Evolutionary conservation across 2,888 invertebrate genomes (phyloP).

Genomic region (Clepsis dumicolana): DNA sequence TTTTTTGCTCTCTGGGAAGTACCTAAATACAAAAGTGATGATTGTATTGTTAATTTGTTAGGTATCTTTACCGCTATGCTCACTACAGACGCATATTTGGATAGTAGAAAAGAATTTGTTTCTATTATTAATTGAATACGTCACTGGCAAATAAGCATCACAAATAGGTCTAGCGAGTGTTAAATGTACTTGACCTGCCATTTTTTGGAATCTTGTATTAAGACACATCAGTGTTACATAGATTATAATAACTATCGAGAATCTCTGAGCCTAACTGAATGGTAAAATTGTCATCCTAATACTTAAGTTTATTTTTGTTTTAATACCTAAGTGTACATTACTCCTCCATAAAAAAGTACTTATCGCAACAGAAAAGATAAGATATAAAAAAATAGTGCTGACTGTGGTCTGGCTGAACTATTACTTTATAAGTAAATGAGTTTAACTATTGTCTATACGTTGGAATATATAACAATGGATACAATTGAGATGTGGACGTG

Average conservation of each 20-base stretch:
- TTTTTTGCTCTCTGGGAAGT: conserved; percentile 55
- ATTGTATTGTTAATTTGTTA: conserved; percentile 43
- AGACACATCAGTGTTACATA: conserved; percentile 34
- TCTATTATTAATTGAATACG: conserved; percentile 30
- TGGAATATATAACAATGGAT: neutral
- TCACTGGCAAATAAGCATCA: conserved; percentile 36
- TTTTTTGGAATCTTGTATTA: conserved; percentile 37
- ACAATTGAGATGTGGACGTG: neutral
- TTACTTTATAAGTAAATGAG: neutral
- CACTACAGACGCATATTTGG: conserved; percentile 41
- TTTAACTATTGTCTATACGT: neutral
- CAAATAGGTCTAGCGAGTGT: conserved; percentile 30
- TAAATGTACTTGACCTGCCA: conserved; percentile 39
- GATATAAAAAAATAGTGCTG: neutral
- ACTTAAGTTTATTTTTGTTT: conserved; percentile 23
- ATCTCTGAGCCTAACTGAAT: conserved; percentile 57
- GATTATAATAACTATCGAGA: conserved; percentile 37
- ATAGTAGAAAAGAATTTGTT: conserved; percentile 37
- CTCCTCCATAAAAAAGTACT: conserved; percentile 20
- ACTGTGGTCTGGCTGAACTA: neutral
- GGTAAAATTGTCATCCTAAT: conserved; percentile 52
- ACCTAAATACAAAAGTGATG: conserved; percentile 25
- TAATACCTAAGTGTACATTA: neutral
- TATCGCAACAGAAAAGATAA: conserved; percentile 1
- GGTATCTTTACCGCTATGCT: conserved; percentile 29